Evolutionary conservation across 2,797 vertebrate species (phyloP).

Genomic region (Oryzias dopingdopingensis): DNA sequence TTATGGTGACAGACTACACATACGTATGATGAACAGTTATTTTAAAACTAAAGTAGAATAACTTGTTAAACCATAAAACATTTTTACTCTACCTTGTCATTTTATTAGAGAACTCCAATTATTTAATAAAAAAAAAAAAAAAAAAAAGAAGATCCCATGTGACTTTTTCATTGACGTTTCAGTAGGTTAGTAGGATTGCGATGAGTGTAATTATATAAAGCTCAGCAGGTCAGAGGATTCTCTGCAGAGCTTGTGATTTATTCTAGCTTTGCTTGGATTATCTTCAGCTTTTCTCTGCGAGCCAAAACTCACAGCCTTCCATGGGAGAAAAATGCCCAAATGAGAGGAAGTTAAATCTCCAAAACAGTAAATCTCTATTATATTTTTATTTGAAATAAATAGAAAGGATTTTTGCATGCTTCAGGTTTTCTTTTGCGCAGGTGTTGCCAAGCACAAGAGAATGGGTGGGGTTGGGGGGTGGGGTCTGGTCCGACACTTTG

Average conservation of each 20-base stretch:
- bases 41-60: too few relatives aligned
- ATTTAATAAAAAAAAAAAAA: too few relatives aligned
- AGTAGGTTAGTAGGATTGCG: conserved; percentile 33
- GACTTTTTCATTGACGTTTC: conserved; percentile 26
- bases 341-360: conserved; percentile 11
- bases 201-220: conserved; percentile 39
- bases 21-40: too few relatives aligned
- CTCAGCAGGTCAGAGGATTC: conserved; percentile 19
- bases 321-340: neutral
- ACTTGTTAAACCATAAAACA: too few relatives aligned
- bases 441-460: too few relatives aligned
- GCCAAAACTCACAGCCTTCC: conserved; percentile 32
- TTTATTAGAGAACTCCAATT: neutral
- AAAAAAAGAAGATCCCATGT: conserved; percentile 15
- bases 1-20: too few relatives aligned
- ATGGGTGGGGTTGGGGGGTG: too few relatives aligned
- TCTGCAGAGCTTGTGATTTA: conserved; percentile 26
- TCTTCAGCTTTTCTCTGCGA: conserved; percentile 27
- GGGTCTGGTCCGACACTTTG: too few relatives aligned
- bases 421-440: too few relatives aligned
- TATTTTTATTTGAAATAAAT: conserved; percentile 7
- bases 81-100: too few relatives aligned
- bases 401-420: too few relatives aligned
- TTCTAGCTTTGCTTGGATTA: conserved; percentile 40
- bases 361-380: conserved; percentile 18